Conservation (phyloP, 1,140 invertebrate species). For the Trichonephila clavata region DNA sequence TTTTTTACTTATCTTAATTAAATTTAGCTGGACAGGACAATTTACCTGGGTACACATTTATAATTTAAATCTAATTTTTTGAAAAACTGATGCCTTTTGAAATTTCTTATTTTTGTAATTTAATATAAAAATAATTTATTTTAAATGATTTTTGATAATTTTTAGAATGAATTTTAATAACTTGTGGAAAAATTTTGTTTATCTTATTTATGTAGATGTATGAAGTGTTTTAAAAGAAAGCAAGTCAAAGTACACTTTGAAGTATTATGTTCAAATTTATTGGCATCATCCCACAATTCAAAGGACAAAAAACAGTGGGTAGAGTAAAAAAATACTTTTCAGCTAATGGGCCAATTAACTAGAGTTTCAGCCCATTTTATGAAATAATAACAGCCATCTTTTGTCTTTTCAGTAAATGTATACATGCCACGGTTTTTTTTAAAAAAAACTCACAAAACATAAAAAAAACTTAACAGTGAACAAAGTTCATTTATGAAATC, state of each 20-base stretch:
- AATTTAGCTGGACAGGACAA: too few species aligned
- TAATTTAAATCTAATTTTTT: too few species aligned
- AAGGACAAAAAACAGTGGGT: constrained; percentile 75
- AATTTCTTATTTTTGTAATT: too few species aligned
- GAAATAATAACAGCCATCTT: constrained; percentile 44
- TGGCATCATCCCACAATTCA: constrained; percentile 74
- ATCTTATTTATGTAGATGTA: too few species aligned
- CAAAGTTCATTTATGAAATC: background rate
- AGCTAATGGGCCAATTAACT: constrained; percentile 53
- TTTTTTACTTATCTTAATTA: too few species aligned
- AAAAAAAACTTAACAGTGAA: background rate
- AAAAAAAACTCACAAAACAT: background rate
- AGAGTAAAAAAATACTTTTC: constrained; percentile 74
- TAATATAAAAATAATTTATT: too few species aligned
- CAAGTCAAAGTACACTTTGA: background rate
- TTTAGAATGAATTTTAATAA: too few species aligned
- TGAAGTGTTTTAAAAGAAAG: too few species aligned
- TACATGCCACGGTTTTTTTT: constrained; percentile 8
- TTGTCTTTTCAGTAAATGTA: constrained; percentile 55
- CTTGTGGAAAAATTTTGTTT: too few species aligned
- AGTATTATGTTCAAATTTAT: constrained; percentile 72
- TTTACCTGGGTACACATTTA: too few species aligned
- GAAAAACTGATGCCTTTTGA: too few species aligned
- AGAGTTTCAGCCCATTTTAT: constrained; percentile 46
- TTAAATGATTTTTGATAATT: too few species aligned